Base-by-base conservation (phyloP, 1,140 invertebrate species). In the Chelonus insularis region DNA sequence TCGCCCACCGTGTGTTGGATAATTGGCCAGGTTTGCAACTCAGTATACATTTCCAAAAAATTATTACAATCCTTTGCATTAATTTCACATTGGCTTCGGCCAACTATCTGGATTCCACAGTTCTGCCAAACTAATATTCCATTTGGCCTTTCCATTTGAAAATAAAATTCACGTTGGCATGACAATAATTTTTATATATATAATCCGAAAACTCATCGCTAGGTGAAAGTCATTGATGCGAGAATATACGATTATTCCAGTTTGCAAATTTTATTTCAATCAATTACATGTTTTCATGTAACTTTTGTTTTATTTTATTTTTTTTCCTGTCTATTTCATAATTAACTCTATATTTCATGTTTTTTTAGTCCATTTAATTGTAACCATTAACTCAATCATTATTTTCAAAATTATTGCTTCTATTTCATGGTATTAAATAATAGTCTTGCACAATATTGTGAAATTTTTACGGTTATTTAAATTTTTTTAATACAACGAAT, bases 1-100 rank as follows among this genome's bases (percentile, higher is more conserved):
- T 64, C 58, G 63, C 63, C 63, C 63, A 64, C 63, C 56, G 56
- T 58, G 56, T 58, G 56, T 58, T 41, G 56, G 56, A 45, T 58
- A 58, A 58, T 58, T 58, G 56, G 56, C 43, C 56, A 58, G 56
- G 43, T 58, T 58, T 41, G 11, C 36, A 16, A 18, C 56, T 45
- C 34, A 58, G 43, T 48, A 34, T 48, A 58, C 56, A 18, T 58
- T 58, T 32, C 45, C 56, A 48, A 58, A 58, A 57, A 58, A 58
- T 58, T 58, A 58, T 58, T 58, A 48, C 56, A 58, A 58, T 58
- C 56, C 43, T 58, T 58, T 50, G 43, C 56, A 58, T 58, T 58
- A 58, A 58, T 58, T 58, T 48, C 43, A 12, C 56, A 37, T 58
- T 48, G 43, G 25, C 29, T 32, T 23, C 39, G 39, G 37, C 52